Evolutionary conservation across 2,113 vertebrate species (phyloP), one percentile per base, ranked within the genome.

Genomic region (Neofelis nebulosa): DNA sequence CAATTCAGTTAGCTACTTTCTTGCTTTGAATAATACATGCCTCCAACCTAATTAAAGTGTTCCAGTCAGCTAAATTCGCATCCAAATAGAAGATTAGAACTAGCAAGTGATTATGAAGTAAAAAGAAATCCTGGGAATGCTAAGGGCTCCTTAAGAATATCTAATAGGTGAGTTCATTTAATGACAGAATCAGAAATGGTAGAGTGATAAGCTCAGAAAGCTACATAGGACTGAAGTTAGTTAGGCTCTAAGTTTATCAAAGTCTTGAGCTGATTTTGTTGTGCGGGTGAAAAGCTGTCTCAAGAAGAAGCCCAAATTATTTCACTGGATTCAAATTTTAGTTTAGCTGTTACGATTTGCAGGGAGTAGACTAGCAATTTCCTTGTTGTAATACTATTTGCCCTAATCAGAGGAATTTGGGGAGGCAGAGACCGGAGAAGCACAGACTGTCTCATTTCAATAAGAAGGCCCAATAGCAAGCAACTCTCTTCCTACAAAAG

Each of bases 1-100:
- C 41, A 91, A 93, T 94, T 97, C 76, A 96, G 90, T 79, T 89
- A 86, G 85, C 55, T 66, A 95, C 82, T 97, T 98, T 96, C 93
- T 98, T 95, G 81, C 68, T 29, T 96, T 96, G 97, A 97, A 97
- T 94, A 97, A 31, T 96, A 94, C 52, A 92, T 73, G 48, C 78
- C 50, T 97, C 93, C 92, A 94, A 92, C 90, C 95, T 98, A 98
- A 98, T 98, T 98, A 98, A 98, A 98, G 29, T 91, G 79, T 86
- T 57, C 95, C 97, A 95, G 68, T 98, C 97, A 89, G 48, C 14
- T 95, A 84, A 93, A 7, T 97, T 97, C 94, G 91, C 82, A 97
- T 97, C 79, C 97, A 68, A 98, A 96, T 98, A 92, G 98, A 98
- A 98, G 65, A 92, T n/a, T 96, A 83, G 90, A 98, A 41, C 69